phyloP scores from a whole-genome alignment of 2,797 vertebrate species.

The Chelmon rostratus region DNA sequence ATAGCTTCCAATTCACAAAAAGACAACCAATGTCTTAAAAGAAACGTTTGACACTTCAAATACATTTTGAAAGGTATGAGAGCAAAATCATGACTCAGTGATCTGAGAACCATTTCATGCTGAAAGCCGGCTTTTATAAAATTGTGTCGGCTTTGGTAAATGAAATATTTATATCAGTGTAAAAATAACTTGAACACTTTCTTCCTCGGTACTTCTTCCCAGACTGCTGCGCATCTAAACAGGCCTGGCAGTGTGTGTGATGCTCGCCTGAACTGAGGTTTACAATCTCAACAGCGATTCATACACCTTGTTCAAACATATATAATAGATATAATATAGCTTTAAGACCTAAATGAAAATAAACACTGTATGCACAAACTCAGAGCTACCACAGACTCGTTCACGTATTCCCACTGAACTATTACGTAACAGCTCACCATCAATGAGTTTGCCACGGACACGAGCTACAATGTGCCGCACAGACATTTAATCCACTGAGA shows the following conservation, averaged over 20 bases:
- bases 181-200: constrained; percentile 71
- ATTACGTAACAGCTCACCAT: constrained; percentile 77
- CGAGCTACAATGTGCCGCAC: constrained; percentile 22
- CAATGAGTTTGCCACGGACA: constrained; percentile 63
- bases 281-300: background rate
- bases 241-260: constrained; percentile 19
- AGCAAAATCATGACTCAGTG: constrained; percentile 40
- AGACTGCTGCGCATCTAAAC: constrained; percentile 44
- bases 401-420: constrained; percentile 52
- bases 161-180: constrained; percentile 72
- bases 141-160: constrained; percentile 47
- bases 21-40: constrained; percentile 7
- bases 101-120: constrained; percentile 31
- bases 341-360: constrained; percentile 7
- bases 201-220: constrained; percentile 38
- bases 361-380: constrained; percentile 17
- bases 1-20: constrained; percentile 27
- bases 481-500: background rate
- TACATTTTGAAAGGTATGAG: background rate
- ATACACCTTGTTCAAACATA: background rate
- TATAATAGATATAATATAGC: background rate
- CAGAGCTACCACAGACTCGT: background rate
- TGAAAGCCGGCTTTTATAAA: constrained; percentile 49
- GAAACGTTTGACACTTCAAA: constrained; percentile 34
- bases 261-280: background rate